Evolutionary conservation across 2,113 vertebrate genomes (phyloP).

Genomic region (Plecotus auritus): DNA sequence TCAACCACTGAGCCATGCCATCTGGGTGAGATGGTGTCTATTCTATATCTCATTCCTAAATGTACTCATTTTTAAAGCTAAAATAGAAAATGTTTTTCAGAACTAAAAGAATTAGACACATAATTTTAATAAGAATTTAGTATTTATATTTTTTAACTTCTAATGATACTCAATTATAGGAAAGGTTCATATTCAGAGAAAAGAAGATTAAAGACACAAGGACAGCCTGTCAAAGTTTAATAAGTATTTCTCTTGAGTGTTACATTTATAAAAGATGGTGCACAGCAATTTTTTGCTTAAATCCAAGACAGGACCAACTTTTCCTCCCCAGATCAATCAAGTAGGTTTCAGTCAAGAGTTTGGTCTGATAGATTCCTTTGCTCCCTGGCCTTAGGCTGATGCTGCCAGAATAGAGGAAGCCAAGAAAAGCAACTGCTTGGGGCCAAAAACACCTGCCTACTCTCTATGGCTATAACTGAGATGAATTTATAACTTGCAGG

Average conservation of each 20-base stretch:
- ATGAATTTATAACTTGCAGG: background rate
- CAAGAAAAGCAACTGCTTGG: background rate
- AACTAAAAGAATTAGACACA: slow-evolving; percentile 2
- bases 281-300: background rate
- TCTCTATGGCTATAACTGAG: background rate
- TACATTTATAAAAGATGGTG: background rate
- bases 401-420: background rate
- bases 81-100: background rate
- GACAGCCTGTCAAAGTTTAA: background rate
- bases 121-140: slow-evolving; percentile 15
- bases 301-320: background rate
- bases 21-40: background rate
- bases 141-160: background rate
- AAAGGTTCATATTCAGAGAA: background rate
- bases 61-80: background rate
- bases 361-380: background rate
- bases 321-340: background rate
- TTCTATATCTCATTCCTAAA: background rate
- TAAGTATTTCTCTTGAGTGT: background rate
- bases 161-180: background rate
- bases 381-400: background rate
- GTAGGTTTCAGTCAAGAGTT: background rate
- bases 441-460: background rate
- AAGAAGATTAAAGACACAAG: background rate
- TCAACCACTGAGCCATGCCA: too few relatives aligned